Evolutionary conservation across 2,888 invertebrate genomes (phyloP).

Genomic region (Pristionchus mayeri): DNA sequence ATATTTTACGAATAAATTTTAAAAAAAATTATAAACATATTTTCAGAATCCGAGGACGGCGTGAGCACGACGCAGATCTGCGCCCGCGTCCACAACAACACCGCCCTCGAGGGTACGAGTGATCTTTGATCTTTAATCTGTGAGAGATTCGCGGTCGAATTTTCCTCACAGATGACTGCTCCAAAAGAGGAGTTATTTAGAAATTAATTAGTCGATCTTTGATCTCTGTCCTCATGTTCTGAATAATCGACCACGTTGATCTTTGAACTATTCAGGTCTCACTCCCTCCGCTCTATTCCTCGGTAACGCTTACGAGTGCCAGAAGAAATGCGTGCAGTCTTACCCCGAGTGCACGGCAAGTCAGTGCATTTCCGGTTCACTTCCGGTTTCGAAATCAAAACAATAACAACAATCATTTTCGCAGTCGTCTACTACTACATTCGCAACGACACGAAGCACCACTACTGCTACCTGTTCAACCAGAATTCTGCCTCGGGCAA

Average conservation of each 20-base stretch:
- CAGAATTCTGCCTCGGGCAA: slow-evolving; percentile 62
- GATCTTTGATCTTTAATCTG: neutral
- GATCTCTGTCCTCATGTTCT: neutral
- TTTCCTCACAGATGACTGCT: no score
- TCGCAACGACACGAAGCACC: slow-evolving; percentile 66
- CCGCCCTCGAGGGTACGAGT: slow-evolving; percentile 57
- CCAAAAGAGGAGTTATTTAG: no score
- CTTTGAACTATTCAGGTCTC: slow-evolving; percentile 53
- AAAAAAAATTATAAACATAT: neutral
- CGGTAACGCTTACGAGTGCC: slow-evolving; percentile 66
- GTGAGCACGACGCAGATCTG: slow-evolving; percentile 53
- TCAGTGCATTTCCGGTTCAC: slow-evolving; percentile 47
- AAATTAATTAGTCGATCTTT: no score
- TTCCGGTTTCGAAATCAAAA: neutral
- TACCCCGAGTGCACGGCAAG: slow-evolving; percentile 66
- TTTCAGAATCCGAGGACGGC: slow-evolving; percentile 26
- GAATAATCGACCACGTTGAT: neutral
- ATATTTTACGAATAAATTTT: no score
- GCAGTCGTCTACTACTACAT: slow-evolving; percentile 69
- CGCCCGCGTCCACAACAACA: slow-evolving; percentile 69
- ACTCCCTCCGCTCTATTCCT: slow-evolving; percentile 63
- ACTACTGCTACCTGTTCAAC: slow-evolving; percentile 66
- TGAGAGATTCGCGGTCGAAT: no score
- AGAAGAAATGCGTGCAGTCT: slow-evolving; percentile 66
- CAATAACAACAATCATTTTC: slow-evolving; percentile 36